A percentile compares a stretch with the other conserved stretches of the same genome.
phyloP scores from a whole-genome alignment of 2,888 invertebrate species.

The Trachelus troglodyta region DNA sequence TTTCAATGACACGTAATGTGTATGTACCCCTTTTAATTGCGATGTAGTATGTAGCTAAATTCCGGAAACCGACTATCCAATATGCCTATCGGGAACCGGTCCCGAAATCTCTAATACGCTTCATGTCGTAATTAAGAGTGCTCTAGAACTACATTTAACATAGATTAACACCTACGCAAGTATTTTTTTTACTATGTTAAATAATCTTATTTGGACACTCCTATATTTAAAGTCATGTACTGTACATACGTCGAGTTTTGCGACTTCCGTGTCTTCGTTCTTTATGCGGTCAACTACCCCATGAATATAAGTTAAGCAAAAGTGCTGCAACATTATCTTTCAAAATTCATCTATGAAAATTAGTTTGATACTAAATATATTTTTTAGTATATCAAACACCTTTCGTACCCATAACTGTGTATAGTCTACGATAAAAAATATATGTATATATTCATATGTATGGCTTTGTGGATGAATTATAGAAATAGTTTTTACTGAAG shows the following conservation, averaged over 20 bases:
- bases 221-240: background rate
- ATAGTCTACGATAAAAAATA: too few species aligned
- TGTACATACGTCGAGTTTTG: background rate
- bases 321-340: background rate
- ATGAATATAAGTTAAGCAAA: background rate
- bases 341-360: background rate
- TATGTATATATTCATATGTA: too few species aligned
- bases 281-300: background rate
- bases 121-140: slow-evolving; percentile 18
- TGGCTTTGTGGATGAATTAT: too few species aligned
- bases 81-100: slow-evolving; percentile 14
- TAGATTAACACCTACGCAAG: background rate
- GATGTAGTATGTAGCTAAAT: background rate
- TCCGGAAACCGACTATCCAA: background rate
- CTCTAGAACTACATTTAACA: slow-evolving; percentile 20
- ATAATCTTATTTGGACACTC: background rate
- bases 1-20: background rate
- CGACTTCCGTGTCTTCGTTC: background rate
- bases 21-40: background rate
- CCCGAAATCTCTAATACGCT: slow-evolving; percentile 17
- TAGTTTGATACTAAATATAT: background rate
- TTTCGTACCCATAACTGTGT: background rate
- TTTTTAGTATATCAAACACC: background rate
- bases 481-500: too few species aligned
- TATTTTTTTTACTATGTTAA: background rate